Percentiles rank a stretch among this genome's conserved stretches.
Evolutionary conservation across 2,797 vertebrate species (phyloP).

Genomic region (Muscicapa striata): DNA sequence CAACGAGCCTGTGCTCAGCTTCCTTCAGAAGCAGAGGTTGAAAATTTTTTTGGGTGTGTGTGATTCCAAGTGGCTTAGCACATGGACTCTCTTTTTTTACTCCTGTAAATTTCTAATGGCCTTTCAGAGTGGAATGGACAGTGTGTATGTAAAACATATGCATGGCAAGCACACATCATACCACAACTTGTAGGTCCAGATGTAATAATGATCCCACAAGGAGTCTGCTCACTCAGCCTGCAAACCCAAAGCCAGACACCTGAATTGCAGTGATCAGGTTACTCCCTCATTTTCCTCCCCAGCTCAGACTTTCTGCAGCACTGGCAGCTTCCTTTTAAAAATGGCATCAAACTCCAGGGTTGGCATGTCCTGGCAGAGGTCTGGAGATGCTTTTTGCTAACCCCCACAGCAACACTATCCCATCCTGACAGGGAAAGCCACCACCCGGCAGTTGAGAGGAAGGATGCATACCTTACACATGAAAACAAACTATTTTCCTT

Average conservation of each 20-base stretch:
- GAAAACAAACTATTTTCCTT: conserved; percentile 23
- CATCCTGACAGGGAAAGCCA: not conserved
- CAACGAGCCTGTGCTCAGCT: not conserved
- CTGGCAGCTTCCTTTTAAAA: not conserved
- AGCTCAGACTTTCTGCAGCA: not conserved
- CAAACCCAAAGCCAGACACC: not conserved
- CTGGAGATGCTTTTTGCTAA: not conserved
- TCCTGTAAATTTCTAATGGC: not conserved
- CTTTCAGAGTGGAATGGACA: not conserved
- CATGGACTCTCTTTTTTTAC: not conserved
- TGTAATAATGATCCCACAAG: not conserved
- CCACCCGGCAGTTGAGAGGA: not conserved
- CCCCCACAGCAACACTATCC: not conserved
- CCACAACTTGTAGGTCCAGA: too few species aligned
- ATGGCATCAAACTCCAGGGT: not conserved
- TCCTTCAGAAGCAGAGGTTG: not conserved
- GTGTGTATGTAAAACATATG: rapidly evolving
- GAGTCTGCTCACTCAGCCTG: not conserved
- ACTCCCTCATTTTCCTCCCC: not conserved
- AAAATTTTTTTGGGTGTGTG: rapidly evolving
- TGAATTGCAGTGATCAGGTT: not conserved
- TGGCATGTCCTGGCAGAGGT: not conserved
- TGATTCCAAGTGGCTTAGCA: not conserved
- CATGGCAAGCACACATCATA: rapidly evolving
- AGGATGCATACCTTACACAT: not conserved